Evolutionary conservation across 2,797 vertebrate genomes (phyloP).

Genomic region (Gouania willdenowi): DNA sequence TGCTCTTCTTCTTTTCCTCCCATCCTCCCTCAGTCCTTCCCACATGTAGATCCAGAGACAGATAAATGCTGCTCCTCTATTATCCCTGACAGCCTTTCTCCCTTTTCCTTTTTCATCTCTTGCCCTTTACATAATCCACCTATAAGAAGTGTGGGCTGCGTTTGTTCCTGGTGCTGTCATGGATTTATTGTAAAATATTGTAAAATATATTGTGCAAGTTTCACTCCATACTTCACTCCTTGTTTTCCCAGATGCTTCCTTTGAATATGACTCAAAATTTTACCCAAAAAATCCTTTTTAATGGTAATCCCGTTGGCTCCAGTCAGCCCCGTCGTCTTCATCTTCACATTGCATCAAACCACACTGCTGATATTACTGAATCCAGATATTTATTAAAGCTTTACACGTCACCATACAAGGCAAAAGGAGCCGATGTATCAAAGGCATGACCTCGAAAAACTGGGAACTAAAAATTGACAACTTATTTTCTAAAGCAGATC

Average conservation of each 20-base stretch:
- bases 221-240: constrained; percentile 15
- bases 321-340: constrained; percentile 3
- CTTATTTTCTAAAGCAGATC: too few species aligned
- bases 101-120: constrained; percentile 31
- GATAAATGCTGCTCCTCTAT: constrained; percentile 67
- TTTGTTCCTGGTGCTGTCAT: constrained; percentile 23
- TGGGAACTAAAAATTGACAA: too few species aligned
- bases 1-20: constrained; percentile 10
- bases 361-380: constrained; percentile 7
- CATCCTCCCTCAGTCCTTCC: constrained; percentile 25
- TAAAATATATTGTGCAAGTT: background rate
- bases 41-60: constrained; percentile 50
- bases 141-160: constrained; percentile 49
- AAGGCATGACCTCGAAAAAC: constrained; percentile 25
- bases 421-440: constrained; percentile 20
- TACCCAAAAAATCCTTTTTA: constrained; percentile 14
- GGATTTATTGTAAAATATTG: constrained; percentile 20
- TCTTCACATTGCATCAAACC: constrained; percentile 22
- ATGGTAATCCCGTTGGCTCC: constrained; percentile 14
- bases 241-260: constrained; percentile 25
- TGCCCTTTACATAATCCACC: constrained; percentile 53
- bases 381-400: constrained; percentile 49
- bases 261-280: constrained; percentile 28
- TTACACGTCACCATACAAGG: constrained; percentile 15
- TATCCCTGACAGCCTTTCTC: constrained; percentile 56